A percentile compares a stretch with the other conserved stretches of the same genome.
Evolutionary conservation across 2,113 vertebrate genomes (phyloP).

Genomic region (Hipposideros armiger): DNA sequence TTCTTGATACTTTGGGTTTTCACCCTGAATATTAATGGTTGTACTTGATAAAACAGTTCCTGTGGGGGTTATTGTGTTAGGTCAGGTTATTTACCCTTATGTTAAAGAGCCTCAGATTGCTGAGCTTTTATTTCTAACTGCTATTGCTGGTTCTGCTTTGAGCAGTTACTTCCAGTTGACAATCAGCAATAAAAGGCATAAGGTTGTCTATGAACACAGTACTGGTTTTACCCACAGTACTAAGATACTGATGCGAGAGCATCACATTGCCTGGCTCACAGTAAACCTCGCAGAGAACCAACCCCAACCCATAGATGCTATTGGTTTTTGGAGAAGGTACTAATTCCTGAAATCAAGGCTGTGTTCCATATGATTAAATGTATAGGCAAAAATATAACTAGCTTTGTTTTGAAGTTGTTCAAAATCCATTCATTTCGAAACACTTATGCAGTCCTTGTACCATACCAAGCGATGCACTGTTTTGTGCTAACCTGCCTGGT

Average conservation of each 20-base stretch:
- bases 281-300: background rate
- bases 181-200: background rate
- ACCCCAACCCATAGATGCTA: background rate
- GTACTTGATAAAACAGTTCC: background rate
- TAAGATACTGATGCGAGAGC: background rate
- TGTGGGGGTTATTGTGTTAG: background rate
- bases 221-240: background rate
- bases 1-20: background rate
- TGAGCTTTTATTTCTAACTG: background rate
- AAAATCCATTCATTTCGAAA: background rate
- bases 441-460: no score
- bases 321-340: background rate
- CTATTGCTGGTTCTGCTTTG: background rate
- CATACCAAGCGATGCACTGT: background rate
- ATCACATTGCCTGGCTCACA: background rate
- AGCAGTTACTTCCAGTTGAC: background rate
- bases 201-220: background rate
- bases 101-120: background rate
- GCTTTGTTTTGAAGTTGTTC: background rate
- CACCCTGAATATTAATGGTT: background rate
- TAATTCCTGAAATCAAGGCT: background rate
- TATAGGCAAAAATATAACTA: background rate
- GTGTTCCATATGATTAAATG: background rate
- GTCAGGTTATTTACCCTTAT: background rate
- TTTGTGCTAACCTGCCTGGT: background rate